A percentile compares a stretch with the other conserved stretches of the same genome.
Evolutionary conservation across 1,140 invertebrate genomes (phyloP).

Genomic region (Diabrotica virgifera): DNA sequence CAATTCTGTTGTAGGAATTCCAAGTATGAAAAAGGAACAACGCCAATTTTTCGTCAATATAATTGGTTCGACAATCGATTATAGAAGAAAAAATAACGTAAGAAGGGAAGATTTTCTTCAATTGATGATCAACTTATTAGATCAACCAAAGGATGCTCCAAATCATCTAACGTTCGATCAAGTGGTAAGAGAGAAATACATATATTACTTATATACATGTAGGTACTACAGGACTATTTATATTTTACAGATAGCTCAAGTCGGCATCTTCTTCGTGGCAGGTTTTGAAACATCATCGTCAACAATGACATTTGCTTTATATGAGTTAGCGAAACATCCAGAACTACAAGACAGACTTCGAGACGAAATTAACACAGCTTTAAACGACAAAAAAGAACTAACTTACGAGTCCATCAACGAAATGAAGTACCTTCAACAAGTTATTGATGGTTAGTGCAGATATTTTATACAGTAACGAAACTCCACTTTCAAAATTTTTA

Average conservation of each 20-base stretch:
- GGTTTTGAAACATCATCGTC: slow-evolving; percentile 55
- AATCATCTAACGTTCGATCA: background rate
- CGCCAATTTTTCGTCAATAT: slow-evolving; percentile 50
- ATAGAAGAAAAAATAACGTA: slow-evolving; percentile 49
- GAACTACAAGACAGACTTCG: slow-evolving; percentile 51
- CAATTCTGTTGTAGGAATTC: no score
- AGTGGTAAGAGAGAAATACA: background rate
- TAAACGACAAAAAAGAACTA: slow-evolving; percentile 50
- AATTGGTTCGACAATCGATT: slow-evolving; percentile 48
- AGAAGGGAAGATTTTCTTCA: slow-evolving; percentile 55
- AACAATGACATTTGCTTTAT: slow-evolving; percentile 51
- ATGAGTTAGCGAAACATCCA: slow-evolving; percentile 51
- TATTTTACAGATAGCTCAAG: slow-evolving; percentile 15
- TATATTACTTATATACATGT: no score
- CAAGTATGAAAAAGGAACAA: slow-evolving; percentile 27
- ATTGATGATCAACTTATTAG: slow-evolving; percentile 50
- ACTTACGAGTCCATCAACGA: slow-evolving; percentile 58
- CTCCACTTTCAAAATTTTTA: no score
- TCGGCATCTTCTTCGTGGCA: slow-evolving; percentile 47
- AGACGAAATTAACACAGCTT: slow-evolving; percentile 49
- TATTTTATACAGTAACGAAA: no score
- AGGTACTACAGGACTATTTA: background rate
- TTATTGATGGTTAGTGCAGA: slow-evolving; percentile 47
- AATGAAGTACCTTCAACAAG: slow-evolving; percentile 57
- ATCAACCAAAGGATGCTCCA: background rate